Base-by-base conservation (phyloP, 2,113 vertebrate genomes). In the Tragelaphus imberbis region DNA sequence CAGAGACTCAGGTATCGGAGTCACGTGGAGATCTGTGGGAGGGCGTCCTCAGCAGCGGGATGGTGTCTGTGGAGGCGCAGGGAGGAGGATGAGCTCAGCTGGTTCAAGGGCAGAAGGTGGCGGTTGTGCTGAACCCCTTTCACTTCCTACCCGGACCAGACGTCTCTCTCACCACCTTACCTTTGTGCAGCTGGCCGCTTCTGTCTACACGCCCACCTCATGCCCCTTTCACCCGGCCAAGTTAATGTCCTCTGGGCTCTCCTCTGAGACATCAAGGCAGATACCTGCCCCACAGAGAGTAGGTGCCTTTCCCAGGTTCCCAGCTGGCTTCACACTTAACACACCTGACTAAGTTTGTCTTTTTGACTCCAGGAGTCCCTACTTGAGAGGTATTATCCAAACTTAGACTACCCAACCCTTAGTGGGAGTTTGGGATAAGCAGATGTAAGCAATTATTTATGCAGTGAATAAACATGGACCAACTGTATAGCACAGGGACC, bases 161-260 rank as follows among this genome's bases (percentile, higher is more conserved):
- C 10, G 5, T 27, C 33, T 75, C 33, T 71, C 49, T 87, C 40
- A n/a, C 21, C 84, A 65, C 49, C 33, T 80, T 30, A n/a, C 59
- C 33, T 81, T 9, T 56, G 16, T 23, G 0, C 0, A 4, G 44
- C 28, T 16, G 13, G 25, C 44, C 33, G 0, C 61, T 15, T 15
- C 53, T 75, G 28, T 77, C 68, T 91, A 51, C 30, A 19, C 63
- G 51, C 61, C 36, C 40, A 23, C 9, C 40, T 68, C 3, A 11
- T 44, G 7, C 4, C 33, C 33, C 17, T 33, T 68, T 77, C 16
- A 25, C 49, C 33, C 14, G 11, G 49, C 71, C 88, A 49, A 12
- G 1, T 82, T 68, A 4, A 49, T 49, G 79, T 86, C 85, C 49
- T 93, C 47, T 12, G 44, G 55, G 9, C 5, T 88, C 12, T 51